A percentile compares a stretch with the other conserved stretches of the same genome.
These are phyloP conservation scores for Kryptolebias ocellatus DNA, from an alignment of 2,797 vertebrate species.

Conservation along the genomic window DNA sequence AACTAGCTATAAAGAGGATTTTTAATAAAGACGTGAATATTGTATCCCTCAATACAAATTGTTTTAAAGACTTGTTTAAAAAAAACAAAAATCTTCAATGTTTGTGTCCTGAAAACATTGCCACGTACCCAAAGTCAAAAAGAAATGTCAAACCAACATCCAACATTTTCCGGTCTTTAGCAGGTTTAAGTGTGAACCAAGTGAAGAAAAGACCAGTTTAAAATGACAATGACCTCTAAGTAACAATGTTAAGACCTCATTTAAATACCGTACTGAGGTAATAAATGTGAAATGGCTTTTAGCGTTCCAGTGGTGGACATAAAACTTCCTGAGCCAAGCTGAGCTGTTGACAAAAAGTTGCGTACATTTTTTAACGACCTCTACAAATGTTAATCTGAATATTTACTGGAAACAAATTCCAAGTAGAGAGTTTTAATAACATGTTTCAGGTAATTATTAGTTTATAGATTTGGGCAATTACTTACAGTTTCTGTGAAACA, in stretches of 20 bases:
- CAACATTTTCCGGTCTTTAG: not conserved
- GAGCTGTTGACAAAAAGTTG: slow-evolving; percentile 30
- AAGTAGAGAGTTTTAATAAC: slow-evolving; percentile 3
- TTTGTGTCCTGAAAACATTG: too few species aligned
- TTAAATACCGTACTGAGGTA: not conserved
- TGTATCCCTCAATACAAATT: too few species aligned
- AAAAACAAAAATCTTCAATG: too few species aligned
- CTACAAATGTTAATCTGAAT: not conserved
- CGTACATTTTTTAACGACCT: slow-evolving; percentile 7
- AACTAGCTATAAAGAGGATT: too few species aligned
- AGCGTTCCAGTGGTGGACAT: not conserved
- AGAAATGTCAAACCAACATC: not conserved
- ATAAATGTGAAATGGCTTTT: slow-evolving; percentile 23
- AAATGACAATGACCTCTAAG: slow-evolving; percentile 29
- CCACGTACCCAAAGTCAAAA: too few species aligned
- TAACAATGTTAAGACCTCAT: slow-evolving; percentile 6
- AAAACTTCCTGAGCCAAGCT: slow-evolving; percentile 1
- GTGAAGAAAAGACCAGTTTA: slow-evolving; percentile 6
- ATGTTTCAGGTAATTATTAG: not conserved
- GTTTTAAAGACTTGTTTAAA: too few species aligned
- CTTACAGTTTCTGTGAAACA: slow-evolving; percentile 15
- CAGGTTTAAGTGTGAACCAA: slow-evolving; percentile 15
- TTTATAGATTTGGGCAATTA: slow-evolving; percentile 9
- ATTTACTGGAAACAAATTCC: slow-evolving; percentile 2
- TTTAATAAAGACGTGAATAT: too few species aligned